Evolutionary conservation across 2,888 invertebrate genomes (phyloP), one percentile per base, ranked within the genome.

Genomic region (Argyresthia goedartella): DNA sequence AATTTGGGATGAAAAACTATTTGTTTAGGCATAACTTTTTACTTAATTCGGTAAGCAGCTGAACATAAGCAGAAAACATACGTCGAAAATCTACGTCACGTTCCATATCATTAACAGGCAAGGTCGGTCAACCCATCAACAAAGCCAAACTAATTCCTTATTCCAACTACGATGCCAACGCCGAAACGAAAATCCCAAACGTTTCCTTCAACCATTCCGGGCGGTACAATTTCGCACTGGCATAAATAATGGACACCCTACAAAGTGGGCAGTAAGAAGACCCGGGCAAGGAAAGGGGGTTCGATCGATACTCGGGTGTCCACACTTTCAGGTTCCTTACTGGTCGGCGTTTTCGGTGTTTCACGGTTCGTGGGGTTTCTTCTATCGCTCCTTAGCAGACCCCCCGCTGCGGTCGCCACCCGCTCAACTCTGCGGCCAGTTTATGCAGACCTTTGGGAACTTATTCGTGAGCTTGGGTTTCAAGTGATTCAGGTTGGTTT

Each of bases 241-340:
- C 69, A 69, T 82, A 81, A 82, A 81, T 80, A 79, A 81, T 81
- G 77, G 72, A 69, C 75, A 71, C 69, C 69, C 73, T 73, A 73
- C 77, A 69, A 82, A 81, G 76, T 81, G 78, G 73, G 73, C 71
- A 74, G 76, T 81, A 85, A 86, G 85, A 84, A 77, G 73, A 39
- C 49, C 52, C 15, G 42, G 51, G 10, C 15, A 49, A 35, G 15
- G 10, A 16, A 63, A 67, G 75, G 76, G 25, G 73, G 60, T 67
- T 64, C 66, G 78, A 75, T 82, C 81, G 77, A 81, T 82, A 76
- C 53, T 52, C 60, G 60, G 66, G 68, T 71, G 72, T 69, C 70
- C 69, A 76, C 73, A 72, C 80, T 76, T 73, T 74, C 73, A 76
- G 76, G 66, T 66, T 65, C 44, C 44, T 25, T 25, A 25, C 25